Evolutionary conservation across 2,888 invertebrate genomes (phyloP).

Genomic region (Synanthedon andrenaeformis): DNA sequence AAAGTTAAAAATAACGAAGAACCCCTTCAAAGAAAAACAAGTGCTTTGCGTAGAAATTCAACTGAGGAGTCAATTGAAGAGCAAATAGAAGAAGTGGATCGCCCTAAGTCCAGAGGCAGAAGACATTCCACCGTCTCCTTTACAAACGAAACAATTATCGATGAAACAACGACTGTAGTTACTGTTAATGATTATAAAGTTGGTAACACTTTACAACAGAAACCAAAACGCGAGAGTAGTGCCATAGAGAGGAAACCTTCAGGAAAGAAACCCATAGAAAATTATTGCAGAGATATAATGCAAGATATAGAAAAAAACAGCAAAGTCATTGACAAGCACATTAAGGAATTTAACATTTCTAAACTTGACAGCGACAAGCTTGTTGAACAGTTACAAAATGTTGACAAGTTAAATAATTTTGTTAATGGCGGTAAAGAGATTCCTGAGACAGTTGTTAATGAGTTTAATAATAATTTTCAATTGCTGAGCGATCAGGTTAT

Average conservation of each 20-base stretch:
- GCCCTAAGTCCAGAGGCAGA: conserved; percentile 50
- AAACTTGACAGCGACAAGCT: conserved; percentile 60
- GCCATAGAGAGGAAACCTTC: conserved; percentile 28
- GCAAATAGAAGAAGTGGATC: conserved; percentile 30
- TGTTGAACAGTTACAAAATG: conserved; percentile 57
- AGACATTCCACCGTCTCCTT: conserved; percentile 47
- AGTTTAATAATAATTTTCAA: conserved; percentile 57
- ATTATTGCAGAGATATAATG: conserved; percentile 57
- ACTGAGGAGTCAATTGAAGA: conserved; percentile 54
- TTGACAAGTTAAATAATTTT: conserved; percentile 61
- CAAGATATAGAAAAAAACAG: conserved; percentile 55
- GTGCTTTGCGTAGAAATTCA: conserved; percentile 37
- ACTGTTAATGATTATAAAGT: conserved; percentile 21
- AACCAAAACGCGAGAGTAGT: conserved; percentile 28
- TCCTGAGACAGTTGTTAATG: conserved; percentile 36
- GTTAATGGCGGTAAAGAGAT: conserved; percentile 43
- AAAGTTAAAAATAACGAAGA: conserved; percentile 51
- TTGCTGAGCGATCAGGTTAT: conserved; percentile 42
- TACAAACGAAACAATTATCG: conserved; percentile 28
- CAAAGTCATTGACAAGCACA: conserved; percentile 62
- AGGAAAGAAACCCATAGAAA: conserved; percentile 48
- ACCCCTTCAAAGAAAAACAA: conserved; percentile 32
- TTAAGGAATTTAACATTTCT: conserved; percentile 53
- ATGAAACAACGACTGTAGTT: conserved; percentile 20
- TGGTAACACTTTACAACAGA: conserved; percentile 20